Evolutionary conservation across 2,888 invertebrate species (phyloP).

Genomic region (Cheilosia urbana): DNA sequence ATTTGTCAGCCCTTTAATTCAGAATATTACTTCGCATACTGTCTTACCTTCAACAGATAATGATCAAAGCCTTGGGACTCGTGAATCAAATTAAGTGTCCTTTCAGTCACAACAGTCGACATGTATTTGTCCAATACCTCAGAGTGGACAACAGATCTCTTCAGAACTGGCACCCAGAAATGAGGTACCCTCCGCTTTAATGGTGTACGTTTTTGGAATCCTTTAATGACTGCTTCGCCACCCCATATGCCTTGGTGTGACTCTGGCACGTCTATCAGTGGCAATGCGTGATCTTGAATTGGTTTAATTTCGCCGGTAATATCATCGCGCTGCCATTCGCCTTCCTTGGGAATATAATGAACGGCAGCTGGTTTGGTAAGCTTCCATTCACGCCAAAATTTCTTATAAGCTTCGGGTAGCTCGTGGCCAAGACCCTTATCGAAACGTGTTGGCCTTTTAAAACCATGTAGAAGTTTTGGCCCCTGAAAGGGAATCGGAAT

Average conservation of each 20-base stretch:
- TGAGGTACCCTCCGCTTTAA: conserved; percentile 89
- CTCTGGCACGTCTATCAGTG: conserved; percentile 91
- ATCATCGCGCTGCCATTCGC: conserved; percentile 89
- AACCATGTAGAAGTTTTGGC: conserved; percentile 83
- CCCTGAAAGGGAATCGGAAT: conserved; percentile 77
- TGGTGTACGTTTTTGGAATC: conserved; percentile 88
- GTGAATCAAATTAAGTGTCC: conserved; percentile 93
- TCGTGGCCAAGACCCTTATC: conserved; percentile 88
- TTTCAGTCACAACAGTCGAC: conserved; percentile 91
- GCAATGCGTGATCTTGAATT: conserved; percentile 91
- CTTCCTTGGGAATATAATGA: conserved; percentile 89
- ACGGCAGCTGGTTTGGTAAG: conserved; percentile 86
- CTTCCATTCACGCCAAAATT: conserved; percentile 95
- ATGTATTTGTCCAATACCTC: conserved; percentile 95
- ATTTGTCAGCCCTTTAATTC: background rate
- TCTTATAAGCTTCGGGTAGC: conserved; percentile 92
- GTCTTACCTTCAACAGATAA: conserved; percentile 92
- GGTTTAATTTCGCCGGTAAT: conserved; percentile 89
- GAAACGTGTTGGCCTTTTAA: conserved; percentile 85
- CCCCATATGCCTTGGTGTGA: conserved; percentile 96
- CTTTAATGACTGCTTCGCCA: conserved; percentile 96
- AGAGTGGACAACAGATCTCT: conserved; percentile 92
- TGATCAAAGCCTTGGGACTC: conserved; percentile 96
- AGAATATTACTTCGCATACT: background rate
- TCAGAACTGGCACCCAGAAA: conserved; percentile 94